Evolutionary conservation across 2,888 invertebrate species (phyloP).

Genomic region (Scaptomyza polygonia): DNA sequence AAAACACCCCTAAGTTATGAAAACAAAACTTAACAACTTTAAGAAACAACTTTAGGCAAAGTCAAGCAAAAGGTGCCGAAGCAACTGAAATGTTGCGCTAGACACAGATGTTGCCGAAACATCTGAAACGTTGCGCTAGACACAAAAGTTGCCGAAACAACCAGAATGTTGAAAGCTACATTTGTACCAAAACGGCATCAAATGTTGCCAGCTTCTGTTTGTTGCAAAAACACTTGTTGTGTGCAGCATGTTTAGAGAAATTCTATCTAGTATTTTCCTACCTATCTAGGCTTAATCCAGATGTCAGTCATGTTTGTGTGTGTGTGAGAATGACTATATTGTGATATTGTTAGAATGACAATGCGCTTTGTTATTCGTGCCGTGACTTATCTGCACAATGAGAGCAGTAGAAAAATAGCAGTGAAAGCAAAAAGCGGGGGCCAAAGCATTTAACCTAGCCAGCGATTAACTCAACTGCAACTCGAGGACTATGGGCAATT

Average conservation of each 20-base stretch:
- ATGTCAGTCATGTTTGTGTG: slow-evolving; percentile 51
- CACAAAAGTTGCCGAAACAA: slow-evolving; percentile 9
- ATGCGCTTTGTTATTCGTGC: slow-evolving; percentile 43
- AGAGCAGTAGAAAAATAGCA: neutral
- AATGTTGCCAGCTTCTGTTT: slow-evolving; percentile 12
- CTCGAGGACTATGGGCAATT: slow-evolving; percentile 61
- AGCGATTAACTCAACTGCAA: slow-evolving; percentile 62
- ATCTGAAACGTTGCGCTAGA: slow-evolving; percentile 6
- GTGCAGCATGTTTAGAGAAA: slow-evolving; percentile 38
- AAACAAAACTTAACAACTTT: neutral
- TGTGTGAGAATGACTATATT: slow-evolving; percentile 10
- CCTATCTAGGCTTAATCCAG: slow-evolving; percentile 66
- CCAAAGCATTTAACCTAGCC: slow-evolving; percentile 34
- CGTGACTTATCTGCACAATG: slow-evolving; percentile 60
- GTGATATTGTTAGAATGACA: slow-evolving; percentile 33
- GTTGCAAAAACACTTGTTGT: slow-evolving; percentile 69
- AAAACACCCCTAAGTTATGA: neutral
- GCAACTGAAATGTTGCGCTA: slow-evolving; percentile 16
- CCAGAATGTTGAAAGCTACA: slow-evolving; percentile 27
- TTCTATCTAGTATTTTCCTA: slow-evolving; percentile 8
- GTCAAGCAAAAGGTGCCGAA: slow-evolving; percentile 16
- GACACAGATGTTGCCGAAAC: slow-evolving; percentile 27
- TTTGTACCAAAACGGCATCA: slow-evolving; percentile 5
- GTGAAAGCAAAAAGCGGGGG: slow-evolving; percentile 34
- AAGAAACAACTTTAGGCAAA: too few relatives aligned